Conservation (phyloP, 1,140 invertebrate genomes). For the Kradibia gibbosae region DNA sequence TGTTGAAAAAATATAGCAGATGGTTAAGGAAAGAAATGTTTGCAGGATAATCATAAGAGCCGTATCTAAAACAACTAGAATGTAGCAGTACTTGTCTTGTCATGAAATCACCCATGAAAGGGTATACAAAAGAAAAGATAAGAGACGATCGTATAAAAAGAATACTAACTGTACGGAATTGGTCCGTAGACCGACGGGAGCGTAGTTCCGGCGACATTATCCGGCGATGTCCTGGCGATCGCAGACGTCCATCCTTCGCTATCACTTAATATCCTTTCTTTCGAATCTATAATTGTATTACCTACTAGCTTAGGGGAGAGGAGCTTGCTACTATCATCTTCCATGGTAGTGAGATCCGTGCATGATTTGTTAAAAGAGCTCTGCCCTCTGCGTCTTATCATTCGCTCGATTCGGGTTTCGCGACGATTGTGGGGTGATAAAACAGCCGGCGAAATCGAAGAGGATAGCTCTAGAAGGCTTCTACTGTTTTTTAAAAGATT, state of each 20-base stretch:
- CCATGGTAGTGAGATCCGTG: constrained; percentile 50
- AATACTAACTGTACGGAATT: constrained; percentile 76
- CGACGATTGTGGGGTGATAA: neutral
- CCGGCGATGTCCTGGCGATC: constrained; percentile 55
- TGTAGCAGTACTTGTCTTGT: neutral
- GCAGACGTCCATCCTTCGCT: constrained; percentile 27
- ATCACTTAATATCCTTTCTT: constrained; percentile 11
- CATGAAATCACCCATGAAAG: neutral
- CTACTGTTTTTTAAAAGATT: constrained; percentile 51
- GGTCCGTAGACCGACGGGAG: constrained; percentile 76
- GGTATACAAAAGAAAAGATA: neutral
- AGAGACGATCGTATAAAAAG: constrained; percentile 23
- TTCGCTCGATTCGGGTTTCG: constrained; percentile 44
- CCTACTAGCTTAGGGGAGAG: constrained; percentile 63
- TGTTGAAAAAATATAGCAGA: neutral
- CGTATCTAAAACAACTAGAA: constrained; percentile 16
- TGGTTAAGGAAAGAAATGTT: neutral
- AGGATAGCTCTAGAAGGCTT: constrained; percentile 55
- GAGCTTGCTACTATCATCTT: constrained; percentile 51
- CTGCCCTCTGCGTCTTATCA: constrained; percentile 6
- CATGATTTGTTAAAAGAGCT: constrained; percentile 57
- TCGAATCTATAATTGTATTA: constrained; percentile 7
- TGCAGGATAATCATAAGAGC: neutral
- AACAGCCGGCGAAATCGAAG: neutral
- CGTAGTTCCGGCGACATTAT: constrained; percentile 65